Percentiles rank a stretch among this genome's conserved stretches.
Evolutionary conservation across 1,140 invertebrate species (phyloP).

Genomic region (Caenorhabditis briggsae): DNA sequence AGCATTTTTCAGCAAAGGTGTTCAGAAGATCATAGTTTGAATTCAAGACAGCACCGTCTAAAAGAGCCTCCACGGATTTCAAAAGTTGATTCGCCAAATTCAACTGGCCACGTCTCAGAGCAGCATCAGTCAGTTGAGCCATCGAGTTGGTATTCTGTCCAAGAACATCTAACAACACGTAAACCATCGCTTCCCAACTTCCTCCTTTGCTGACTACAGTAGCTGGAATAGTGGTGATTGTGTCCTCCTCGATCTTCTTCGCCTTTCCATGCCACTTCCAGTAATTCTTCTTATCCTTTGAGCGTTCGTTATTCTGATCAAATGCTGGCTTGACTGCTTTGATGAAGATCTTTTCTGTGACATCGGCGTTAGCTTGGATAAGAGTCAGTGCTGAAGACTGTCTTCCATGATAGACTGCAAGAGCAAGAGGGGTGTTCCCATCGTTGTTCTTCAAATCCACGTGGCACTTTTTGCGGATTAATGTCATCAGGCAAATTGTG

Average conservation of each 20-base stretch:
- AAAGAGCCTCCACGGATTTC: constrained; percentile 70
- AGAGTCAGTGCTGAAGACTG: constrained; percentile 74
- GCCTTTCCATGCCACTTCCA: constrained; percentile 57
- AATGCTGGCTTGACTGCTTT: not conserved
- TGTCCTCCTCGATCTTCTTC: constrained; percentile 11
- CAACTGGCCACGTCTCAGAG: constrained; percentile 79
- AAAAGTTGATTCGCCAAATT: constrained; percentile 79
- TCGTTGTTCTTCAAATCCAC: constrained; percentile 78
- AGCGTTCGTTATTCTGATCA: not conserved
- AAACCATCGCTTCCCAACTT: constrained; percentile 64
- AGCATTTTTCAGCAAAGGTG: constrained; percentile 53
- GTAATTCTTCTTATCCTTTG: not conserved
- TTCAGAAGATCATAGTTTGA: constrained; percentile 52
- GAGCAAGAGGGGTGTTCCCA: constrained; percentile 80
- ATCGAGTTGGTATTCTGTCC: constrained; percentile 57
- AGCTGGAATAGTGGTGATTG: constrained; percentile 56
- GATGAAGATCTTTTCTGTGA: constrained; percentile 56
- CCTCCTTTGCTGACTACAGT: constrained; percentile 60
- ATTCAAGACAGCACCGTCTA: constrained; percentile 37
- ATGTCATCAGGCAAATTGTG: constrained; percentile 79
- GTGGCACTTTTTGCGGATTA: constrained; percentile 78
- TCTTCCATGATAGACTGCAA: constrained; percentile 79
- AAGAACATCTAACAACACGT: constrained; percentile 65
- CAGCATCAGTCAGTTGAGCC: constrained; percentile 61
- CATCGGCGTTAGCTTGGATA: constrained; percentile 63